These are phyloP conservation scores for Romanomermis culicivorax DNA, from an alignment of 2,888 invertebrate species.

Conservation along the genomic window DNA sequence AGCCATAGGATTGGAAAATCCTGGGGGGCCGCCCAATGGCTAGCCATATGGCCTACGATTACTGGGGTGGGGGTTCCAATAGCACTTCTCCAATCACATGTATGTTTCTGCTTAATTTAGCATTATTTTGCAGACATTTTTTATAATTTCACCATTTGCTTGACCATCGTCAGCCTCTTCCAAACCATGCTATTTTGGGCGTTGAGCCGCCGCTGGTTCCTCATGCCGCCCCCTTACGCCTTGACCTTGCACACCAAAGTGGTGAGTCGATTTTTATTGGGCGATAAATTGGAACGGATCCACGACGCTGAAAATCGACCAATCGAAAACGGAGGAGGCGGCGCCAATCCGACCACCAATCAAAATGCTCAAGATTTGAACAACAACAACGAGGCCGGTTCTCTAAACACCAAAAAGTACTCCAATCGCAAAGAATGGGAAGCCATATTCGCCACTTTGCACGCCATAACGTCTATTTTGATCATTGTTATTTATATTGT, in stretches of 20 bases:
- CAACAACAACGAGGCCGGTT: too few species aligned
- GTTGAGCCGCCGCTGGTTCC: background rate
- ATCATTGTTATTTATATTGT: background rate
- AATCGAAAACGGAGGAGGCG: background rate
- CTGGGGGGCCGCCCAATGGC: too few species aligned
- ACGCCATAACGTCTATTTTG: background rate
- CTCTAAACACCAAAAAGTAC: too few species aligned
- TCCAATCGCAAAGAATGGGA: background rate
- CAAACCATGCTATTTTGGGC: background rate
- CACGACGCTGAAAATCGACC: background rate
- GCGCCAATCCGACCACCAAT: too few species aligned
- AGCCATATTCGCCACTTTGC: background rate
- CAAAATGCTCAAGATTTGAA: too few species aligned
- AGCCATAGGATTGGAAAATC: too few species aligned
- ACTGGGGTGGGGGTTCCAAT: too few species aligned
- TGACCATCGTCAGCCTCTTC: background rate
- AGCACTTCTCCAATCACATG: too few species aligned
- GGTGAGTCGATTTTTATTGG: background rate
- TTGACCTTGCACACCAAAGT: background rate
- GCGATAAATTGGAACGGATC: background rate
- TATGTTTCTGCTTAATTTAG: background rate
- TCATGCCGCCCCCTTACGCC: background rate
- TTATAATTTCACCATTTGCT: background rate
- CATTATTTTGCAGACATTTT: background rate
- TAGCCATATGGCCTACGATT: too few species aligned